Percentiles rank a stretch among this genome's conserved stretches.
phyloP scores from a whole-genome alignment of 2,113 vertebrate species.

The Oncorhynchus tshawytscha region DNA sequence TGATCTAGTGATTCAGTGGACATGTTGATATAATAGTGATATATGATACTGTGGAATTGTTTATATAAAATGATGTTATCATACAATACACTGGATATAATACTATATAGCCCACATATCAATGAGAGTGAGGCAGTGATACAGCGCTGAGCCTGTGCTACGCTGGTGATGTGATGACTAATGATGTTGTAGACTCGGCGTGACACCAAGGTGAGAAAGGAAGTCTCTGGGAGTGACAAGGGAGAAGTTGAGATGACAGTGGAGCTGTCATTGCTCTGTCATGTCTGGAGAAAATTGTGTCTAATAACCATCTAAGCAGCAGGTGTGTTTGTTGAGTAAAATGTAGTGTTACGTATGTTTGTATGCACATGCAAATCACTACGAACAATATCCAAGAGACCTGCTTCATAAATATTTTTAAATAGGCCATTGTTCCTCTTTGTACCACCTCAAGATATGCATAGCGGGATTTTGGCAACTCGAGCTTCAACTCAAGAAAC shows the following conservation, averaged over 20 bases:
- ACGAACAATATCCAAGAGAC: constrained; percentile 47
- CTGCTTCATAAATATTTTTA: constrained; percentile 57
- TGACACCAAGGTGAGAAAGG: constrained; percentile 56
- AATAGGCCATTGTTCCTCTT: constrained; percentile 35
- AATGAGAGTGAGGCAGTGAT: constrained; percentile 62
- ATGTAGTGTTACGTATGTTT: constrained; percentile 49
- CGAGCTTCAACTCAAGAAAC: constrained; percentile 25
- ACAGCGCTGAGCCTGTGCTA: constrained; percentile 65
- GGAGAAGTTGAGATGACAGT: constrained; percentile 39
- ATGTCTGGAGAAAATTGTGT: constrained; percentile 55
- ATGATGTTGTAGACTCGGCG: constrained; percentile 59
- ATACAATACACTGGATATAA: constrained; percentile 67
- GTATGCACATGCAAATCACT: constrained; percentile 53
- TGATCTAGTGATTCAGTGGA: constrained; percentile 68
- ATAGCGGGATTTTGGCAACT: constrained; percentile 37
- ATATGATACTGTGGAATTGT: constrained; percentile 69
- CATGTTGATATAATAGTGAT: constrained; percentile 71
- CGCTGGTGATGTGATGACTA: constrained; percentile 65
- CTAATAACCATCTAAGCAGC: constrained; percentile 61
- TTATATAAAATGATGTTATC: constrained; percentile 71
- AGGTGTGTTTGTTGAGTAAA: constrained; percentile 50
- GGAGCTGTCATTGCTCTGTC: constrained; percentile 47
- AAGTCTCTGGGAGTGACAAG: constrained; percentile 48
- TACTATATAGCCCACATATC: constrained; percentile 71
- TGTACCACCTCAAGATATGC: constrained; percentile 27